These are phyloP conservation scores for Choristoneura fumiferana DNA, from an alignment of 1,140 invertebrate genomes.

Conservation along the genomic window DNA sequence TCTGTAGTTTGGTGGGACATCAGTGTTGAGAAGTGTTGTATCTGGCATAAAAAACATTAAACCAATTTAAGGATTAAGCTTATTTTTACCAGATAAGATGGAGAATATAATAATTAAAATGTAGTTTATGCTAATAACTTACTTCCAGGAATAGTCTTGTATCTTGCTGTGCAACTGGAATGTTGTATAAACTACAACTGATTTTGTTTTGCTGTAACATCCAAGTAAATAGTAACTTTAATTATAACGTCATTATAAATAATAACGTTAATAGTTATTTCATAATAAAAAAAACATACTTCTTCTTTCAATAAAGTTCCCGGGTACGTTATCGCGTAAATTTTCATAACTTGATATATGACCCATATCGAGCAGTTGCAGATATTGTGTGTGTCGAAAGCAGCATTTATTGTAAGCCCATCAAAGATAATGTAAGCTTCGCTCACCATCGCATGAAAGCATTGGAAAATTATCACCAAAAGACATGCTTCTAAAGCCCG, in stretches of 20 bases:
- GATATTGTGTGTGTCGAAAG: constrained; percentile 37
- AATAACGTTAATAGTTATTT: background rate
- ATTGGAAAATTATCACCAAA: constrained; percentile 45
- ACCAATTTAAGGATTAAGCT: too few species aligned
- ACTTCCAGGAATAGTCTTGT: constrained; percentile 1
- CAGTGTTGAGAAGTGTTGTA: background rate
- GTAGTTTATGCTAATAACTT: too few species aligned
- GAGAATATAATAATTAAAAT: too few species aligned
- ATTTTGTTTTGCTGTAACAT: background rate
- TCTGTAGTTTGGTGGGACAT: background rate
- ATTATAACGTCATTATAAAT: too few species aligned
- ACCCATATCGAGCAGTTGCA: constrained; percentile 58
- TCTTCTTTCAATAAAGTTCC: constrained; percentile 48
- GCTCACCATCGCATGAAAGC: constrained; percentile 58
- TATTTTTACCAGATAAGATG: too few species aligned
- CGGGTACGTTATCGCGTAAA: constrained; percentile 44
- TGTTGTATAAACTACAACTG: background rate
- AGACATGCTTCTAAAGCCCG: constrained; percentile 49
- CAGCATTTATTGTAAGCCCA: constrained; percentile 32
- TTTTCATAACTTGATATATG: constrained; percentile 55
- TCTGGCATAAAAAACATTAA: too few species aligned
- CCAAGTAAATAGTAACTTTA: too few species aligned
- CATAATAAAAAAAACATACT: constrained; percentile 41
- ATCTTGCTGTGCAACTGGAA: background rate
- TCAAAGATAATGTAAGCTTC: constrained; percentile 58